Evolutionary conservation across 1,140 invertebrate genomes (phyloP).

Genomic region (Zaprionus nigranus): DNA sequence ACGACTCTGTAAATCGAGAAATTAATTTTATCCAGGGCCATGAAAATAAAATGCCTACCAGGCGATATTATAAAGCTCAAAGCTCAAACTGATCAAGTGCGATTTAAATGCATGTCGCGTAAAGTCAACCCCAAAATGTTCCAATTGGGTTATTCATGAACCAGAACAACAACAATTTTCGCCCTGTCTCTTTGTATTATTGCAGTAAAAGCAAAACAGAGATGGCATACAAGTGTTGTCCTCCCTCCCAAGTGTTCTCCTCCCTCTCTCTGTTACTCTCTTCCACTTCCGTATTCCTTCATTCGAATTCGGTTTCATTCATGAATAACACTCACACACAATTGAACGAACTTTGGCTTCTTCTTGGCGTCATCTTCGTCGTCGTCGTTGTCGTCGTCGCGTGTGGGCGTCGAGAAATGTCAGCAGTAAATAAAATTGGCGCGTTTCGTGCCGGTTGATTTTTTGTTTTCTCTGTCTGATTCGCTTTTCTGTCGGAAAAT

Average conservation of each 20-base stretch:
- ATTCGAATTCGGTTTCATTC: conserved; percentile 56
- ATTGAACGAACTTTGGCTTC: conserved; percentile 45
- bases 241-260: neutral
- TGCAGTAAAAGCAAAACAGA: conserved; percentile 29
- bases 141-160: conserved; percentile 34
- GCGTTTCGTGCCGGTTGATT: conserved; percentile 40
- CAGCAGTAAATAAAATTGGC: conserved; percentile 73
- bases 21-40: conserved; percentile 52
- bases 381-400: conserved; percentile 11
- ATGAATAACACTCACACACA: conserved; percentile 66
- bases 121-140: conserved; percentile 1
- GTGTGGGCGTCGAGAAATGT: conserved; percentile 62
- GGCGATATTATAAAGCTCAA: conserved; percentile 34
- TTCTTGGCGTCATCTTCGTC: conserved; percentile 19
- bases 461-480: conserved; percentile 33
- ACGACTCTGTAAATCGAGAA: conserved; percentile 57
- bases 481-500: conserved; percentile 12
- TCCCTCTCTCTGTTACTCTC: conserved; percentile 19
- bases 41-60: conserved; percentile 62
- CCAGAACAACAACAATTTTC: conserved; percentile 17
- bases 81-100: conserved; percentile 52
- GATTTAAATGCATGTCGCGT: conserved; percentile 68
- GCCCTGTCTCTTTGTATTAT: conserved; percentile 41
- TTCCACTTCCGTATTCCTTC: conserved; percentile 39
- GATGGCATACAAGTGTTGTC: conserved; percentile 14